Base-by-base conservation (phyloP, 2,113 vertebrate species). In the Cyanocitta stelleri region DNA sequence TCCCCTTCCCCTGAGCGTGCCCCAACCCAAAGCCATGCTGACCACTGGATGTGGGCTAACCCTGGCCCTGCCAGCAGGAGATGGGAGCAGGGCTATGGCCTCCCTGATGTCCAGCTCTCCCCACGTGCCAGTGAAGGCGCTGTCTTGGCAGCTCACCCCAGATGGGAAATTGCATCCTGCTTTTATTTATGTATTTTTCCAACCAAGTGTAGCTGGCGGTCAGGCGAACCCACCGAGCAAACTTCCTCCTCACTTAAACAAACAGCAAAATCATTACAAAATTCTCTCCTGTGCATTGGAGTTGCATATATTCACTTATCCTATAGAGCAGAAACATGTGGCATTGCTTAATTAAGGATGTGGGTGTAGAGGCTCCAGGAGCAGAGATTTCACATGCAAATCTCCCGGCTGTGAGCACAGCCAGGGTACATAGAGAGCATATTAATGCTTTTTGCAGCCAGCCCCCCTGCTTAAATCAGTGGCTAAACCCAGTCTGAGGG, bases 171-270 rank as follows among this genome's bases (percentile, higher is more conserved):
- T 5, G 3, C 79, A 61, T 13, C 41, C 85, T 10, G 1, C 21
- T 66, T 66, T 87, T 63, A 62, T 84, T 89, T 76, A 11, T 54
- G 1, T 41, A 20, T 58, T 68, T 92, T 52, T 5, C 81, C 58
- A 41, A 17, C 1, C 4, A 43, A 59, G 56, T 4, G 13, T 61
- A 87, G 66, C 80, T 32, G 8, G 26, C 3, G 1, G 85, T 52
- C 66, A 73, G 88, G 89, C 37, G 14, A 78, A 67, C 85, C 69
- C 83, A 67, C n/a, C 0, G 1, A 78, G 76, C 84, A 82, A 87
- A 93, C 58, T 92, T 92, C 90, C 55, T 58, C 55, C 81, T 95
- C 86, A 59, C 52, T 41, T 89, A 94, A 95, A 96, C 93, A 90
- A 95, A 94, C 85, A 75, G 52, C 61, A 52, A 92, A 92, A 94